phyloP scores from a whole-genome alignment of 92 coral and sea anemone genomes.

The Galaxea fascicularis region DNA sequence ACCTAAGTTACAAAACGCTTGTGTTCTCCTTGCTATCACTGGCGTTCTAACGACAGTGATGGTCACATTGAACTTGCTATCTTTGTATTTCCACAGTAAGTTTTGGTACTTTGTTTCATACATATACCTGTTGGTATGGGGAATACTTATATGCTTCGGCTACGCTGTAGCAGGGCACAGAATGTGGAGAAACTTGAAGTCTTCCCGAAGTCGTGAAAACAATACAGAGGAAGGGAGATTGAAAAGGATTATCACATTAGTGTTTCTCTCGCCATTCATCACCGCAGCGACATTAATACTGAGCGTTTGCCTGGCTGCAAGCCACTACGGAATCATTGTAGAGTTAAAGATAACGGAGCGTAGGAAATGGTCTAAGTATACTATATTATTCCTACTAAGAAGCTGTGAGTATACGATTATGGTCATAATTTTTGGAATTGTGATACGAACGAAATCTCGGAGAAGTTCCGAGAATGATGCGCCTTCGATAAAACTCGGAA shows the following conservation, averaged over 20 bases:
- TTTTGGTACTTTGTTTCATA: constrained; percentile 60
- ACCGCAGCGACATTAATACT: constrained; percentile 55
- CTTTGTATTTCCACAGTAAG: constrained; percentile 29
- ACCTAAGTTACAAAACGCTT: constrained; percentile 65
- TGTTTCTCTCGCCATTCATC: constrained; percentile 50
- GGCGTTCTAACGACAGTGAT: constrained; percentile 33
- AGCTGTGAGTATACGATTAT: constrained; percentile 54
- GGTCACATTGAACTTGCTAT: constrained; percentile 49
- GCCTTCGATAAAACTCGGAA: background rate
- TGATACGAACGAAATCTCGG: constrained; percentile 36
- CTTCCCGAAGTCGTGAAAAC: constrained; percentile 54
- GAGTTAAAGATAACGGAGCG: background rate
- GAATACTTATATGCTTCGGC: constrained; percentile 64
- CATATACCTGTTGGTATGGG: constrained; percentile 57
- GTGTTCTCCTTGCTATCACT: constrained; percentile 54
- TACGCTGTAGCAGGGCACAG: constrained; percentile 67
- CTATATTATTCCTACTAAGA: constrained; percentile 26
- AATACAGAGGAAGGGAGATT: constrained; percentile 25
- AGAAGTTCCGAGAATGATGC: background rate
- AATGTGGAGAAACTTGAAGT: constrained; percentile 66
- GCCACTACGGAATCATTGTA: constrained; percentile 53
- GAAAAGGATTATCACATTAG: constrained; percentile 24
- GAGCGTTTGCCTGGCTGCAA: constrained; percentile 37
- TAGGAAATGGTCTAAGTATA: constrained; percentile 63
- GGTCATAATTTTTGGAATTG: constrained; percentile 51